Conservation (phyloP, 37 sponge, comb jelly and placozoan species). For the Agelas oroides region DNA sequence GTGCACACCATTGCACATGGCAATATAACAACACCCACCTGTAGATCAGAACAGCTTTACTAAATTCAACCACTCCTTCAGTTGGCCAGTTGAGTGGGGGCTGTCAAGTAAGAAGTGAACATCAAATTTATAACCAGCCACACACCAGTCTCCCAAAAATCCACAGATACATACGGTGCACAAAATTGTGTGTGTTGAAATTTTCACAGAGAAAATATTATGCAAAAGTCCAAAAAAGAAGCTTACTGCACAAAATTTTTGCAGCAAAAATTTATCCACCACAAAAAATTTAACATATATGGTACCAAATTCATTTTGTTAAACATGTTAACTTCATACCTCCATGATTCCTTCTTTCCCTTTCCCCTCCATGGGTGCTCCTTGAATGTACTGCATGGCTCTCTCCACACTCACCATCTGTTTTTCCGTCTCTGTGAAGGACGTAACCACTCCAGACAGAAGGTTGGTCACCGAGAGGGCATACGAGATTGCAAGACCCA, state of each 20-base stretch:
- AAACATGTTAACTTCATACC: constrained; percentile 48
- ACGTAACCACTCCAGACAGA: constrained; percentile 81
- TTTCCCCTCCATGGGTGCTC: constrained; percentile 73
- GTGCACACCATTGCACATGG: too few relatives aligned
- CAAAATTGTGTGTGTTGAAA: too few relatives aligned
- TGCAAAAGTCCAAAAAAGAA: too few relatives aligned
- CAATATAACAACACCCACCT: constrained; percentile 74
- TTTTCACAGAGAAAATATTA: too few relatives aligned
- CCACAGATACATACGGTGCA: too few relatives aligned
- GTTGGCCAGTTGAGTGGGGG: constrained; percentile 73
- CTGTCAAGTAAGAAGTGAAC: not conserved
- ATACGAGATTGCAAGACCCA: constrained; percentile 97
- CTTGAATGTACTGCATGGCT: constrained; percentile 88
- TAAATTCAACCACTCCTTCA: constrained; percentile 73
- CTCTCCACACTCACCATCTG: constrained; percentile 97
- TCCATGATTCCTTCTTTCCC: constrained; percentile 18
- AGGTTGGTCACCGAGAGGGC: constrained; percentile 91
- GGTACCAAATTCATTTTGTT: too few relatives aligned
- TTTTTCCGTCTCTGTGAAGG: constrained; percentile 98
- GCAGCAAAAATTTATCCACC: too few relatives aligned
- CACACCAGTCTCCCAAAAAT: too few relatives aligned
- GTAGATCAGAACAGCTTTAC: constrained; percentile 71
- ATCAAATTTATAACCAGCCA: too few relatives aligned
- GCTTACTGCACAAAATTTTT: too few relatives aligned
- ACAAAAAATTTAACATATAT: too few relatives aligned